phyloP scores from a whole-genome alignment of 1,140 invertebrate genomes.

The Rhynchophorus ferrugineus region DNA sequence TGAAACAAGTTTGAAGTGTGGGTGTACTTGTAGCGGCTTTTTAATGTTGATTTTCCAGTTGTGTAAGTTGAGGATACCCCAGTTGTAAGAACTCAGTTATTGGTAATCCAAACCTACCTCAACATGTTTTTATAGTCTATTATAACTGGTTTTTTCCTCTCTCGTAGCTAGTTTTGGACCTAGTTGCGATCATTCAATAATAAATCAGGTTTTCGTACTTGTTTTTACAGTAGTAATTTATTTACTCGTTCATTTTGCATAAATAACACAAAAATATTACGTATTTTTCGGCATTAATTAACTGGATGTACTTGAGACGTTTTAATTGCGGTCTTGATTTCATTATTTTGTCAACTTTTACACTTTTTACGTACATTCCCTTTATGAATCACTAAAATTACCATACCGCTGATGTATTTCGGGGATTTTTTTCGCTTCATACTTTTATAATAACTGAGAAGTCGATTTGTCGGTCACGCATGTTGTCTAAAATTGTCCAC shows the following conservation, averaged over 20 bases:
- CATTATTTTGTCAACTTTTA: neutral
- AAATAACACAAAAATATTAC: neutral
- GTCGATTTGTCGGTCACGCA: neutral
- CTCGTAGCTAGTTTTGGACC: slow-evolving; percentile 21
- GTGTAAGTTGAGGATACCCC: slow-evolving; percentile 22
- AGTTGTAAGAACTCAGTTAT: slow-evolving; percentile 14
- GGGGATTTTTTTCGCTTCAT: too few relatives aligned
- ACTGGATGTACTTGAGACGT: neutral
- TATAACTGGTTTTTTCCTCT: slow-evolving; percentile 25
- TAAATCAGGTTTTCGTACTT: slow-evolving; percentile 25
- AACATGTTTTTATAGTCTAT: slow-evolving; percentile 26
- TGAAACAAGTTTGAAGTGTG: slow-evolving; percentile 13
- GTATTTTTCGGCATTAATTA: neutral
- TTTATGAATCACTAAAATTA: neutral
- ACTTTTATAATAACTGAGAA: too few relatives aligned
- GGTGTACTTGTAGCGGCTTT: slow-evolving; percentile 9
- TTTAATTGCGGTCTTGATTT: too few relatives aligned
- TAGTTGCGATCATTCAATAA: slow-evolving; percentile 20
- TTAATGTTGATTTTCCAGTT: slow-evolving; percentile 26
- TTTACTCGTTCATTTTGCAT: neutral
- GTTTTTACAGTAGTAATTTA: slow-evolving; percentile 6
- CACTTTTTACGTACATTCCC: neutral
- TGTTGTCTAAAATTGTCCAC: neutral
- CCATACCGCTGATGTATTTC: neutral
- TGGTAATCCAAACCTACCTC: slow-evolving; percentile 26